A percentile compares a stretch with the other conserved stretches of the same genome.
Conservation (phyloP, 2,113 vertebrate genomes). For the Phocoena sinus region DNA sequence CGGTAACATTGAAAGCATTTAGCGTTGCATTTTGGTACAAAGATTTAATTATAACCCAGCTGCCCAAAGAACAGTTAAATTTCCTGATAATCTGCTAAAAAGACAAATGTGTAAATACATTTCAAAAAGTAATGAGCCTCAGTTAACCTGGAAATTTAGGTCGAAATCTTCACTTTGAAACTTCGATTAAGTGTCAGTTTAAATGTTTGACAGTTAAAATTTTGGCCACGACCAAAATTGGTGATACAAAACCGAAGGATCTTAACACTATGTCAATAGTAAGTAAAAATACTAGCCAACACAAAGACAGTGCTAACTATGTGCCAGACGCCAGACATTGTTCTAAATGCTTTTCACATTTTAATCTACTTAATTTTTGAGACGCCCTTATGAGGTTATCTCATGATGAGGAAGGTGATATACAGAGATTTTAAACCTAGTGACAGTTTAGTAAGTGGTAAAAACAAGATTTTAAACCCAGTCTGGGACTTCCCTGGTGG, state of each 20-base stretch:
- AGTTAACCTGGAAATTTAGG: not conserved
- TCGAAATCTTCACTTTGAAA: not conserved
- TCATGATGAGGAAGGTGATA: not conserved
- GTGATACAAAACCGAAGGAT: not conserved
- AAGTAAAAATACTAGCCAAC: not conserved
- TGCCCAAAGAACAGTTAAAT: not conserved
- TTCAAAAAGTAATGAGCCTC: not conserved
- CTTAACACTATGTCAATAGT: not conserved
- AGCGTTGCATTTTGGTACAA: not conserved
- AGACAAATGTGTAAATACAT: not conserved
- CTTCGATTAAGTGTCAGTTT: not conserved
- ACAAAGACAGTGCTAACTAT: not conserved
- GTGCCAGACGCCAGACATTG: not conserved
- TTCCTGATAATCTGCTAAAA: not conserved
- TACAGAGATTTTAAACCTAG: not conserved
- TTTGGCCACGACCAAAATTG: not conserved
- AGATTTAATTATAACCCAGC: not conserved
- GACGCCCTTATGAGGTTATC: not conserved
- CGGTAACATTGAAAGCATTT: not conserved
- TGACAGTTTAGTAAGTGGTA: not conserved
- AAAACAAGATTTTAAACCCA: not conserved
- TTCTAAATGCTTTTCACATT: not conserved
- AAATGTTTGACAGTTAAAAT: not conserved
- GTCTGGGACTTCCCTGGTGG: not conserved
- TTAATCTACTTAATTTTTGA: not conserved